Conservation (phyloP, 2,888 invertebrate genomes). For the Eueremaeus valkanovi region DNA sequence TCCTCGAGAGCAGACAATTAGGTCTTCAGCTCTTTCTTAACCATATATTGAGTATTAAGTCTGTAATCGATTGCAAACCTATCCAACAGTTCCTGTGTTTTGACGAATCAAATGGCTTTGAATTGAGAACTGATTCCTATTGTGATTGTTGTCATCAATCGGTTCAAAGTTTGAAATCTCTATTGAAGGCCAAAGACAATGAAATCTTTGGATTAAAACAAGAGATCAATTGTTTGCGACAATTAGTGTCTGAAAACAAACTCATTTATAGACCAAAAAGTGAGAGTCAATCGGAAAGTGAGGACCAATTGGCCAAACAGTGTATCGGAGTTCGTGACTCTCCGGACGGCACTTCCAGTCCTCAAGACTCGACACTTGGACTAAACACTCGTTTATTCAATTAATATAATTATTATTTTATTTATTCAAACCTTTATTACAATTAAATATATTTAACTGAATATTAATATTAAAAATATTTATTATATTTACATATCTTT, state of each 20-base stretch:
- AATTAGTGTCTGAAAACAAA: too few species aligned
- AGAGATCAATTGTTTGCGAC: not conserved
- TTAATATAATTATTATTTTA: too few species aligned
- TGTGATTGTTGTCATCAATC: not conserved
- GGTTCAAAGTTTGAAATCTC: not conserved
- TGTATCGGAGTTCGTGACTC: conserved; percentile 7
- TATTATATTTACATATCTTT: too few species aligned
- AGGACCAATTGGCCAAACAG: not conserved
- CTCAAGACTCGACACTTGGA: not conserved
- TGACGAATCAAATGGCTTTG: not conserved
- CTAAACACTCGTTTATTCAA: too few species aligned
- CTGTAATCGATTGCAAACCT: not conserved
- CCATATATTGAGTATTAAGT: not conserved
- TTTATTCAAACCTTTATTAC: too few species aligned
- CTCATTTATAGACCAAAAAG: too few species aligned
- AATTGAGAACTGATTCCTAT: not conserved
- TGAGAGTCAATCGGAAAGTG: not conserved
- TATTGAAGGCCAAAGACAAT: not conserved
- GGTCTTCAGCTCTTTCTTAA: conserved; percentile 6
- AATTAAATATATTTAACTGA: too few species aligned
- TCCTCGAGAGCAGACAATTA: not conserved
- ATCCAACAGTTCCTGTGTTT: not conserved
- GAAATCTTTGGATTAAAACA: not conserved
- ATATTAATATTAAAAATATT: too few species aligned
- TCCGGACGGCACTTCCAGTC: not conserved